A percentile compares a stretch with the other conserved stretches of the same genome.
Conservation (phyloP, 2,113 vertebrate genomes). For the Kryptolebias marmoratus region DNA sequence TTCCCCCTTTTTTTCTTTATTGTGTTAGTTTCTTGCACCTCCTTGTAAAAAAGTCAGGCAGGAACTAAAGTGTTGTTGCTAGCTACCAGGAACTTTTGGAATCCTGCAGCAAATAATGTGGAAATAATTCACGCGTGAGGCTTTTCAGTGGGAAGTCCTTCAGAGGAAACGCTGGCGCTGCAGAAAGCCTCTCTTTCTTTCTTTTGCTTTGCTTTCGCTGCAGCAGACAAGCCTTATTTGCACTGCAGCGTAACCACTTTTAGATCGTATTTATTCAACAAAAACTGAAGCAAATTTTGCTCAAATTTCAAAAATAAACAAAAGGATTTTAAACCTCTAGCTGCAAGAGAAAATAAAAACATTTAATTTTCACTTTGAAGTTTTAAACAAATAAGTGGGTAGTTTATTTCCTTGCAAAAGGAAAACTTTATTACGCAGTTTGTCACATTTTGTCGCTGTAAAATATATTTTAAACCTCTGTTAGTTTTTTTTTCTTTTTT, state of each 20-base stretch:
- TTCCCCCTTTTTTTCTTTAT: too few species aligned
- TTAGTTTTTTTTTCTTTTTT: not conserved
- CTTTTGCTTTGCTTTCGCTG: slow-evolving; percentile 62
- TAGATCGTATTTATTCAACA: slow-evolving; percentile 53
- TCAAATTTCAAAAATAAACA: slow-evolving; percentile 37
- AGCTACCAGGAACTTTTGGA: slow-evolving; percentile 59
- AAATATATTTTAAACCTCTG: slow-evolving; percentile 34
- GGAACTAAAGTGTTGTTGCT: slow-evolving; percentile 38
- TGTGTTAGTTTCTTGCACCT: not conserved
- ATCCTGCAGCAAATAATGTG: slow-evolving; percentile 69
- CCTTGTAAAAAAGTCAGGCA: slow-evolving; percentile 14
- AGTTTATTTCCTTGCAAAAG: slow-evolving; percentile 17
- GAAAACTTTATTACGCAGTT: not conserved
- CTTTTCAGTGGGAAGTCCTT: slow-evolving; percentile 73
- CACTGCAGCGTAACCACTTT: slow-evolving; percentile 54
- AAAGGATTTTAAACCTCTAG: slow-evolving; percentile 9
- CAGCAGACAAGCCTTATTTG: slow-evolving; percentile 67
- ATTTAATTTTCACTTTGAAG: slow-evolving; percentile 30
- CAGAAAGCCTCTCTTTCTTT: slow-evolving; percentile 67
- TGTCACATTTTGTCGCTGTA: not conserved
- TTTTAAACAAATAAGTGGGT: slow-evolving; percentile 5
- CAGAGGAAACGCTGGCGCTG: slow-evolving; percentile 71
- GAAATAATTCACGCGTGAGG: slow-evolving; percentile 71
- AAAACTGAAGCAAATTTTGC: slow-evolving; percentile 37
- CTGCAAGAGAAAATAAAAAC: slow-evolving; percentile 1